Evolutionary conservation across 1,140 invertebrate genomes (phyloP), one percentile per base, ranked within the genome.

Genomic region (Pseudomyrmex cubaensis): DNA sequence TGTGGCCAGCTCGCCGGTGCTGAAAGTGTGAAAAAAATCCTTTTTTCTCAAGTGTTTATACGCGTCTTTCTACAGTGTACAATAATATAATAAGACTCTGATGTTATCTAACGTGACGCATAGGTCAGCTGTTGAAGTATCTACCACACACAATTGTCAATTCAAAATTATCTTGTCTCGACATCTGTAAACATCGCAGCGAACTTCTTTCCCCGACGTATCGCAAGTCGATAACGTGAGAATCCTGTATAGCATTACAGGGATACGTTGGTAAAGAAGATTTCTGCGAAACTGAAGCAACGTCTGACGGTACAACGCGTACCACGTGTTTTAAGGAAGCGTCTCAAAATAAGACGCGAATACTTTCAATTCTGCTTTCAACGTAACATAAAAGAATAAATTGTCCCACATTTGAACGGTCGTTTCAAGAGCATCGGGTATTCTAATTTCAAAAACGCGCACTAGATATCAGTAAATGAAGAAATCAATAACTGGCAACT

Each of bases 1-100:
- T 63, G 96, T 96, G 54, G 96, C 96, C 85, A 97, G 89, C 93
- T 98, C 97, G 20, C 97, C 97, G 64, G 97, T 97, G 90, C 97
- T 98, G 95, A 76, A 96, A 96, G 44, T 25, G 7, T 20, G 54
- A 15, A 59, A n/a, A n/a, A 56, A 73, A 7, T 1, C 8, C 12
- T 17, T n/a, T 8, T 20, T 82, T 82, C 8, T 35, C 5, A 35
- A 35, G 35, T 59, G 20, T 17, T 64, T 15, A 15, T 22, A 20
- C 20, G 12, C 13, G 12, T 22, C 20, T 59, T 7, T n/a, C 64
- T n/a, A 50, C 20, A 44, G 9, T 54, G 1, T 61, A 62, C 15
- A 50, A 13, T 46, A 0, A 69, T 1, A 20, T 35, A 35, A 35
- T 7, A 35, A 35, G 35, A 35, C 35, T 35, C 35, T 5, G 35